Evolutionary conservation across 1,140 invertebrate species (phyloP), one percentile per base, ranked within the genome.

Genomic region (Harlomillsia oculata): DNA sequence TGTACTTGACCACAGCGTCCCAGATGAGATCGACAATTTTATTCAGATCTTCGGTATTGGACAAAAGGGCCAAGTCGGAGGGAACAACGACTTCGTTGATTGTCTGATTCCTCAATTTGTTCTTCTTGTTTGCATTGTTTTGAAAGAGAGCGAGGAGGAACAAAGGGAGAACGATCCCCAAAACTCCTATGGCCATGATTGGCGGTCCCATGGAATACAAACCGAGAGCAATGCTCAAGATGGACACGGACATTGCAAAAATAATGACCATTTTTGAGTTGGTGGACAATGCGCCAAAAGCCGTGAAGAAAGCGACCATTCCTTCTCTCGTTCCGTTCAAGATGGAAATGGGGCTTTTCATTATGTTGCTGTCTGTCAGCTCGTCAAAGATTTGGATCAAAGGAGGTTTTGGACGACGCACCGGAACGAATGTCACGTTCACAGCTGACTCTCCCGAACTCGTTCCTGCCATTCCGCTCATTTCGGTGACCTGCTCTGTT

Each of bases 161-260:
- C 23, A 64, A 41, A 0, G 62, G 62, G 9, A 64, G 54, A 1
- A 64, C 13, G 16, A 64, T 57, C 1, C 62, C 62, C 1, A 64
- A 25, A n/a, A 57, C 34, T 2, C 62, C 62, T 5, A 64, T 45
- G 28, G 44, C 57, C 11, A 53, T 57, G 13, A 64, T 48, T 8
- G 62, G 57, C 21, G 62, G 58, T 36, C 57, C 62, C 26, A 64
- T 30, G 16, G 46, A 50, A 39, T 56, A 64, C 6, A 63, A 3
- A n/a, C 62, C 62, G 3, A 63, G 29, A 16, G 43, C 51, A 36
- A 63, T 63, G 34, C 57, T 60, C n/a, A 60, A 29, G n/a, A 60
- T 40, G 2, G 57, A 59, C n/a, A 63, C 54, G 5, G 62, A 53
- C 2, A 60, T 18, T 13, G 54, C 37, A 54, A 63, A 63, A 5